Evolutionary conservation across 1,140 invertebrate species (phyloP).

Genomic region (Zaprionus inermis): DNA sequence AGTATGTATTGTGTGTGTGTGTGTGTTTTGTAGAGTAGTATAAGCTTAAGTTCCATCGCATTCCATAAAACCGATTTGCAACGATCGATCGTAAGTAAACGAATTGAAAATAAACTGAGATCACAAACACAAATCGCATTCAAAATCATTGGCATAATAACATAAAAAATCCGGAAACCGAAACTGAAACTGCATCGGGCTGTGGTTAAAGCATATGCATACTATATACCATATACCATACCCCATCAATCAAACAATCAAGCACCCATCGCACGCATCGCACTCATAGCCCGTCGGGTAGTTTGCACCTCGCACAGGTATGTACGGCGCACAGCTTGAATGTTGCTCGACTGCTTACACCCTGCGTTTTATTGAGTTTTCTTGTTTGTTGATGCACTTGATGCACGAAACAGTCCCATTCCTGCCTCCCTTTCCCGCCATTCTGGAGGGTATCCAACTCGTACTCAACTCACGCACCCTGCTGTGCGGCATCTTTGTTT

Average conservation of each 20-base stretch:
- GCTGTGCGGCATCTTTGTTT: constrained; percentile 2
- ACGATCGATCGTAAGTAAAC: constrained; percentile 70
- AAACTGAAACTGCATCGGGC: not conserved
- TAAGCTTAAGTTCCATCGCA: constrained; percentile 63
- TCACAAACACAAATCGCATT: constrained; percentile 55
- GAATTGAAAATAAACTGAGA: constrained; percentile 42
- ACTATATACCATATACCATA: constrained; percentile 16
- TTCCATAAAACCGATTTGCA: constrained; percentile 59
- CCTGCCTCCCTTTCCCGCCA: not conserved
- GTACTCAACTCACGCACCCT: constrained; percentile 3
- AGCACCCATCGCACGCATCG: constrained; percentile 21
- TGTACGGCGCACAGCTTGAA: constrained; percentile 55
- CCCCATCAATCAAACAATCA: constrained; percentile 11
- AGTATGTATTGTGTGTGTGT: not conserved
- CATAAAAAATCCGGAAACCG: constrained; percentile 5
- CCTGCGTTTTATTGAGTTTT: constrained; percentile 3
- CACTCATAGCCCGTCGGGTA: constrained; percentile 35
- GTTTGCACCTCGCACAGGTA: constrained; percentile 42
- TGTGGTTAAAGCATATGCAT: not conserved
- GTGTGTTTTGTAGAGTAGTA: constrained; percentile 1
- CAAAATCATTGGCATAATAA: constrained; percentile 62
- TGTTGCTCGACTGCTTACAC: constrained; percentile 53
- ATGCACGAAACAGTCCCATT: too few relatives aligned
- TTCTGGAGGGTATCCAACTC: not conserved
- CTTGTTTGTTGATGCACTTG: constrained; percentile 32